Percentiles rank a stretch among this genome's conserved stretches.
phyloP scores from a whole-genome alignment of 2,797 vertebrate genomes.

The Enteromius mattozi region DNA sequence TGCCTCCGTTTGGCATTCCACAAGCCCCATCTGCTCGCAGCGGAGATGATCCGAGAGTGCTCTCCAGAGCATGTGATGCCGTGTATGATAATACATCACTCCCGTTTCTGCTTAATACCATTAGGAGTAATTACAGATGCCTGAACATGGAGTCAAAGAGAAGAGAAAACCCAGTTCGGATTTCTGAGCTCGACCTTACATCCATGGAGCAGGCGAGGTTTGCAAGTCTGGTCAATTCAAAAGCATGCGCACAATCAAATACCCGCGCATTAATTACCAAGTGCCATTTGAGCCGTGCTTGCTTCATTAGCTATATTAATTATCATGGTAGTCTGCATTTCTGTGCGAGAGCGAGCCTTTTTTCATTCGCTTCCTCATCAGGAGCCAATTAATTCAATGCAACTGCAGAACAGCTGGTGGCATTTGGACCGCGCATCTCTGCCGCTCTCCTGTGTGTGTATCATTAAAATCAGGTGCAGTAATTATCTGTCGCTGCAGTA shows the following conservation, averaged over 20 bases:
- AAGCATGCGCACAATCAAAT: slow-evolving; percentile 51
- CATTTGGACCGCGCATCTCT: slow-evolving; percentile 87
- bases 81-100: slow-evolving; percentile 69
- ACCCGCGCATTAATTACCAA: slow-evolving; percentile 77
- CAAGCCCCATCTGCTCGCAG: slow-evolving; percentile 78
- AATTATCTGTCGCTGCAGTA: slow-evolving; percentile 84
- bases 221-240: slow-evolving; percentile 66
- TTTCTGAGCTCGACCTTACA: slow-evolving; percentile 71
- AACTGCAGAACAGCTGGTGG: slow-evolving; percentile 86
- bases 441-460: slow-evolving; percentile 83
- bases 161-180: slow-evolving; percentile 60
- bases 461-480: slow-evolving; percentile 87
- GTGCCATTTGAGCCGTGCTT: slow-evolving; percentile 76
- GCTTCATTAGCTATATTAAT: slow-evolving; percentile 85
- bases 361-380: slow-evolving; percentile 71
- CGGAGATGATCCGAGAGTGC: slow-evolving; percentile 47
- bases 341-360: slow-evolving; percentile 75
- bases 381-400: slow-evolving; percentile 86
- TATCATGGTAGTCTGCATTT: slow-evolving; percentile 79
- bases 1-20: slow-evolving; percentile 75
- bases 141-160: slow-evolving; percentile 68
- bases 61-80: slow-evolving; percentile 61
- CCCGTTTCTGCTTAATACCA: slow-evolving; percentile 66
- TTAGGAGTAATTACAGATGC: slow-evolving; percentile 78
- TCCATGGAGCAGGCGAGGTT: slow-evolving; percentile 55